Base-by-base conservation (phyloP, 2,113 vertebrate species). In the Parus major region DNA sequence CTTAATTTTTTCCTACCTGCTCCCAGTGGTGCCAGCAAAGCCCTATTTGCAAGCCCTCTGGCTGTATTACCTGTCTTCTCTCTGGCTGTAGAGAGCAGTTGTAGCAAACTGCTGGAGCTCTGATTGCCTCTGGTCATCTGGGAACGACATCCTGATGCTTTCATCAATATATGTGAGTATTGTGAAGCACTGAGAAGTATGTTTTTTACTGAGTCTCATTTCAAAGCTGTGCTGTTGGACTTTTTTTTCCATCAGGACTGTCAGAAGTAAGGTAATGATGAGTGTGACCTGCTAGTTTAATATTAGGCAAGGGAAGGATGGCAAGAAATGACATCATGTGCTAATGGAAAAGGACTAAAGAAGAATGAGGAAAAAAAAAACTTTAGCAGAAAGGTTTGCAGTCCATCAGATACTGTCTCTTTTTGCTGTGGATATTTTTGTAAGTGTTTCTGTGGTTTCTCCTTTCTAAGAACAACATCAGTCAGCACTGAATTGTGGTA, bases 401-500 rank as follows among this genome's bases (percentile, higher is more conserved):
- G 36, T 81, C n/a, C 36, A 42, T 21, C 91, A 39, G 44, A 60
- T 71, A 31, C 7, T 60, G 31, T 17, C 19, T 52, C 46, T 76
- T 92, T 91, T 68, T 42, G 7, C 44, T 72, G 28, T 50, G 25
- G n/a, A 15, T 90, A 72, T 85, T 85, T 90, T 82, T 79, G 53
- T 31, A 65, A 79, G 33, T 60, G 53, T 61, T 96, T 79, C 85
- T 77, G 49, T 95, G 71, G 49, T 88, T 90, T 90, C 36, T 95
- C 63, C 73, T 93, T 93, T 94, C 78, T 87, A 92, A 91, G 92
- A 92, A 93, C 70, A 90, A 85, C 61, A 94, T 92, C 70, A 95
- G 63, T 44, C 82, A 90, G 49, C 29, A 39, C 31, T 69, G 78
- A 96, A 33, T 15, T 76, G 70, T 65, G n/a, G 36, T 49, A 46